A percentile compares a stretch with the other conserved stretches of the same genome.
phyloP scores from a whole-genome alignment of 1,140 invertebrate species.

The Riptortus pedestris region DNA sequence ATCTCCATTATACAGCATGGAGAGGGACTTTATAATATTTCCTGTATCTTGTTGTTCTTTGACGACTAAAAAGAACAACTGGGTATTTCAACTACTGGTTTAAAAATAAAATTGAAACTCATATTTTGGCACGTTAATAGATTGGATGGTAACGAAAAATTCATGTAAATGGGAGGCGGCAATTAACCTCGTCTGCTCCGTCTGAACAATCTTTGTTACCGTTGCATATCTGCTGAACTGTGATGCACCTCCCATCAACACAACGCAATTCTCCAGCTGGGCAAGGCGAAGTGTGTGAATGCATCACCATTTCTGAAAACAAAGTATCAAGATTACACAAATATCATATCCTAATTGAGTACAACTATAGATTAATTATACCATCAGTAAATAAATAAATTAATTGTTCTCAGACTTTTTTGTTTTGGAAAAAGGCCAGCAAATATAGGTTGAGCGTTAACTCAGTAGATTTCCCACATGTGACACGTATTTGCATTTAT shows the following conservation, averaged over 20 bases:
- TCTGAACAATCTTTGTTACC: constrained; percentile 49
- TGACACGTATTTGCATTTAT: too few relatives aligned
- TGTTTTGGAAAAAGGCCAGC: too few relatives aligned
- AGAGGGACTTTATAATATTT: not conserved
- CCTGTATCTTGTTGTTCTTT: not conserved
- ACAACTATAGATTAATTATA: too few relatives aligned
- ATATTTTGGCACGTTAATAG: not conserved
- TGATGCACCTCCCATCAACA: constrained; percentile 51
- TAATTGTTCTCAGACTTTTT: too few relatives aligned
- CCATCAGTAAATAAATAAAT: too few relatives aligned
- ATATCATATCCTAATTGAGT: too few relatives aligned
- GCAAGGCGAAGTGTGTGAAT: constrained; percentile 40
- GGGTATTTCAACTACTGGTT: not conserved
- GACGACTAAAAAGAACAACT: not conserved
- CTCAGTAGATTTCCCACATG: too few relatives aligned
- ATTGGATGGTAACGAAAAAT: not conserved
- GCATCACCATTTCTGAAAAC: constrained; percentile 26
- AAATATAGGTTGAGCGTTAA: too few relatives aligned
- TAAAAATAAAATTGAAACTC: not conserved
- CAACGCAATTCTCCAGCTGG: constrained; percentile 46
- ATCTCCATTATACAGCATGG: not conserved
- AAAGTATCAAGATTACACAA: too few relatives aligned
- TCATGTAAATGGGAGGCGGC: constrained; percentile 30
- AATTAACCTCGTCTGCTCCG: constrained; percentile 51
- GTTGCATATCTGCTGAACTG: constrained; percentile 49